Base-by-base conservation (phyloP, 2,888 invertebrate species). In the Maniola hyperantus region DNA sequence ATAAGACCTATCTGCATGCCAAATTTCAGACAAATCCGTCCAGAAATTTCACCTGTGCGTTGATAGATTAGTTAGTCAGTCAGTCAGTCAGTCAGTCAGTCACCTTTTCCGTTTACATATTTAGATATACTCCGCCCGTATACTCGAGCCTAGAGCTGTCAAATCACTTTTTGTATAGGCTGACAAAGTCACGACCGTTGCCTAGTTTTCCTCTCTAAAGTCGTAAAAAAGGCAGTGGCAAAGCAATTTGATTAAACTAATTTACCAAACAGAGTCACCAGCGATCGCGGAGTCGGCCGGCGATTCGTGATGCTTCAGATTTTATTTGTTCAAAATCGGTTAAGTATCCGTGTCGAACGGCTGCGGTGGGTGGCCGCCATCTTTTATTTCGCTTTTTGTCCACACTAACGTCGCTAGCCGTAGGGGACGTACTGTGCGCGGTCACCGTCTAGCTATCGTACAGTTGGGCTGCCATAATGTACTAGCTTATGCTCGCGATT, bases 291-390 rank as follows among this genome's bases (percentile, higher is more conserved):
- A 46, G 84, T 79, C 82, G 79, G 83, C 80, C 80, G 83, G 70
- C 88, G 82, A 92, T 92, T 92, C 90, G 92, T 91, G 87, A 92
- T 90, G 92, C 87, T 87, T 90, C 90, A 90, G 89, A 90, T 91
- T 93, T 92, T 93, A 92, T 93, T 92, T 92, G 92, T 91, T 89
- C 88, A 88, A 91, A 91, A 92, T 93, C 92, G 89, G 89, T 91
- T 92, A 93, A 93, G 92, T 92, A 91, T 81, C 93, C 93, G 92
- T 92, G 89, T 86, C 93, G 89, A 89, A 89, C 85, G 79, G 81
- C 83, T 82, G 76, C 87, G 82, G 91, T 91, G 91, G 92, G 92
- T 92, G 92, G 92, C 90, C 91, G 87, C 83, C 87, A 85, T 87
- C 76, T 91, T 91, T 90, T 89, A 87, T 88, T 88, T 89, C 81